Evolutionary conservation across 2,113 vertebrate species (phyloP), one percentile per base, ranked within the genome.

Genomic region (Apodemus speciosus): DNA sequence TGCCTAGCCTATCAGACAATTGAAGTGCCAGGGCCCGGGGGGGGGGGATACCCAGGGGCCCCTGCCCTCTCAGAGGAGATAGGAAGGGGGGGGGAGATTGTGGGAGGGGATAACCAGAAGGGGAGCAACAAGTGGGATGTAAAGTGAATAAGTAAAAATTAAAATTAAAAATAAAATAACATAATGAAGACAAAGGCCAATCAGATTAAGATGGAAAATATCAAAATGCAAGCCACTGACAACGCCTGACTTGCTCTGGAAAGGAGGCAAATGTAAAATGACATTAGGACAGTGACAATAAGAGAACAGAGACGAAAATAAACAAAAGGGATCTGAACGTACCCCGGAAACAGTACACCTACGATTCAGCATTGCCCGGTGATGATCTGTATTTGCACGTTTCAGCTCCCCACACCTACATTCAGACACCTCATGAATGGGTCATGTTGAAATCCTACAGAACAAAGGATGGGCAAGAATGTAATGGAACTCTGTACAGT

Each of bases 241-340:
- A 60, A 83, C n/a, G 25, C 56, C 77, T 85, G 75, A 46, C 66
- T 92, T 85, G 6, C 51, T 94, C 32, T 79, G 76, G 43, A 58
- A 25, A 92, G 35, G 21, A 86, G 86, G 66, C 76, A 88, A 60
- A 73, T 32, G 6, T 18, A 64, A 77, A 90, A 92, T 75, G 62
- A 58, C 49, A 76, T 79, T 25, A 43, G 32, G 18, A 1, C 53
- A 32, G 21, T 46, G 51, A 76, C 92, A 87, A 58, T 85, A 66
- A 89, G 43, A 62, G 40, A 89, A 77, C 6, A 90, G 23, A 86
- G 38, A 91, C 80, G 49, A 92, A 85, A 93, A 84, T 87, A 81
- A 86, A 89, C 79, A 90, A 2, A 79, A 13, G 9, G 53, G 4
- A 81, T 73, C 49, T 90, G 46, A 46, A 89, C 91, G 76, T 73